Base-by-base conservation (phyloP, 2,797 vertebrate genomes). In the Pangasius larnaudii region DNA sequence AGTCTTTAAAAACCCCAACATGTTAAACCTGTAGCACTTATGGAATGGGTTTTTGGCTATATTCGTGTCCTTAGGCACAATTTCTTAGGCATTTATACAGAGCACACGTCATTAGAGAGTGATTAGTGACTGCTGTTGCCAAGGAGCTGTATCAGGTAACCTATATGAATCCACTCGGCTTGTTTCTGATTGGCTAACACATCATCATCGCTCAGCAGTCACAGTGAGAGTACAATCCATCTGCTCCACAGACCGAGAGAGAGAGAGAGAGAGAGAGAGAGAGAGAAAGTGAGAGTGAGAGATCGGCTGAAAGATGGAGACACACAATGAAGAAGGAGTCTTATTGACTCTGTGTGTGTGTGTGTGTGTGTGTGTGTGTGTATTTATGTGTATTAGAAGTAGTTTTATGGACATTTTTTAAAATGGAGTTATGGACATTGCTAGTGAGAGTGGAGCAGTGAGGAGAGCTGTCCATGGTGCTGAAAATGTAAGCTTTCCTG, bases 401-500 rank as follows among this genome's bases (percentile, higher is more conserved):
- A n/a, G 49, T 53, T 56, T 56, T 19, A 53, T n/a, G 9, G 53
- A 27, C 7, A n/a, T n/a, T 78, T 79, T 75, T 51, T 27, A 27
- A 19, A n/a, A 59, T 16, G 10, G 33, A 49, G 59, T 65, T 87
- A 75, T 51, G 30, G 24, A 85, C 65, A 82, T n/a, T 61, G 5
- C 0, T 2, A 19, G 27, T 53, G n/a, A 65, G 10, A 33, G 65
- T 71, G 85, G 49, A 4, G 65, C 7, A 4, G 59, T 22, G 16
- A 22, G 8, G 5, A 65, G 88, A 30, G 78, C 88, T 92, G 87
- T 92, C 91, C 91, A 56, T 51, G 89, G 91, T 91, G 42, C 89
- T 92, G 89, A 88, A 87, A 65, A 33, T 58, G 1, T 77, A 18
- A 4, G 7, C 2, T 59, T 83, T 51, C 39, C 8, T 0, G 1